Conservation (phyloP, 2,888 invertebrate genomes). For the Cyaniris semiargus region DNA sequence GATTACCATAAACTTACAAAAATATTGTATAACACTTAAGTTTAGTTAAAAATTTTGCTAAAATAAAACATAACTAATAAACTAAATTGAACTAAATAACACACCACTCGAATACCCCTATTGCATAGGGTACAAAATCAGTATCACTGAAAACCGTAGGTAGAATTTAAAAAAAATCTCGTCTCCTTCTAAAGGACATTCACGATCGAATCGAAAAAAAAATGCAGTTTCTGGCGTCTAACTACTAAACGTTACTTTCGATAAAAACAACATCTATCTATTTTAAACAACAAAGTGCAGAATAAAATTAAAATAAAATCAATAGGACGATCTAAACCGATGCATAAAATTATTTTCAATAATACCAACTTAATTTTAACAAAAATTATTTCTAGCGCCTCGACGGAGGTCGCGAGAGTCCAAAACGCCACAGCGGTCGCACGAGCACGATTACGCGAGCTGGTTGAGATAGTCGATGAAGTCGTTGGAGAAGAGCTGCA, state of each 20-base stretch:
- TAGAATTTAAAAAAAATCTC: slow-evolving; percentile 66
- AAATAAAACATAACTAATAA: slow-evolving; percentile 81
- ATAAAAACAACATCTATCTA: slow-evolving; percentile 70
- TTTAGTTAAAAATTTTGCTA: slow-evolving; percentile 79
- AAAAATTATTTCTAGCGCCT: slow-evolving; percentile 71
- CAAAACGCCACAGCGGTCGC: slow-evolving; percentile 47
- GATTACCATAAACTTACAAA: slow-evolving; percentile 73
- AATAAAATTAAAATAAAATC: slow-evolving; percentile 80
- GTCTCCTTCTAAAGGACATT: slow-evolving; percentile 64
- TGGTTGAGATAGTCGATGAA: slow-evolving; percentile 83
- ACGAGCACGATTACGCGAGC: slow-evolving; percentile 68
- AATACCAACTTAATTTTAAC: slow-evolving; percentile 79
- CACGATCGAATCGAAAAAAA: slow-evolving; percentile 60
- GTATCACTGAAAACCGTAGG: slow-evolving; percentile 73
- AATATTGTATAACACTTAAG: slow-evolving; percentile 79
- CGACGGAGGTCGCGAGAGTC: slow-evolving; percentile 50
- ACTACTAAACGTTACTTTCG: slow-evolving; percentile 63
- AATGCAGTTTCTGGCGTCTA: slow-evolving; percentile 77
- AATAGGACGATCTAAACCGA: slow-evolving; percentile 77
- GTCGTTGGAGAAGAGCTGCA: slow-evolving; percentile 83
- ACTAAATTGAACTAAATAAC: slow-evolving; percentile 81
- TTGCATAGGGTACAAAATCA: slow-evolving; percentile 67
- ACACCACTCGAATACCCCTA: slow-evolving; percentile 69
- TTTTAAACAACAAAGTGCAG: slow-evolving; percentile 73
- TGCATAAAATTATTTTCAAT: slow-evolving; percentile 78